These are phyloP conservation scores for Cryptophagus acutangulus DNA, from an alignment of 2,888 invertebrate genomes.

Conservation along the genomic window DNA sequence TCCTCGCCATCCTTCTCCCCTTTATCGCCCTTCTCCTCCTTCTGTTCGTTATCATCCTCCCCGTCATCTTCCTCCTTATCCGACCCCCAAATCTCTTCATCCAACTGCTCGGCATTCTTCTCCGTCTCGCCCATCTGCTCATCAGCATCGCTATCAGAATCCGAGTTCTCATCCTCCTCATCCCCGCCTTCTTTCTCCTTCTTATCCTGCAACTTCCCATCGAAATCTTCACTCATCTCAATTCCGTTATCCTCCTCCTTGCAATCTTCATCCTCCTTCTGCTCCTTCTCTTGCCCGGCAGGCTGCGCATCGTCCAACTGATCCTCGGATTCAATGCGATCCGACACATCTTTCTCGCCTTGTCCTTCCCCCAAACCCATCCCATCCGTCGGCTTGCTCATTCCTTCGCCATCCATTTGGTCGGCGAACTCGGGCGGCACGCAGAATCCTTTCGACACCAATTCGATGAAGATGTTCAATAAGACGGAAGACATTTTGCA, in stretches of 20 bases:
- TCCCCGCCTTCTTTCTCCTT: constrained; percentile 52
- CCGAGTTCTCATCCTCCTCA: constrained; percentile 57
- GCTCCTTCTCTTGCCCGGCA: constrained; percentile 67
- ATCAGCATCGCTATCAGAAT: constrained; percentile 77
- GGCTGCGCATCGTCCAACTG: constrained; percentile 87
- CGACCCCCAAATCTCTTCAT: constrained; percentile 78
- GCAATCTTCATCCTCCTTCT: constrained; percentile 66
- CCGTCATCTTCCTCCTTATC: constrained; percentile 72
- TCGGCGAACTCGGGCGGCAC: constrained; percentile 80
- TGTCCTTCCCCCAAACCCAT: constrained; percentile 91
- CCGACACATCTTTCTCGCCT: constrained; percentile 92
- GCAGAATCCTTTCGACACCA: constrained; percentile 84
- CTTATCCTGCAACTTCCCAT: constrained; percentile 68
- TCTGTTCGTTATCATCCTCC: constrained; percentile 54
- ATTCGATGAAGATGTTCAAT: constrained; percentile 77
- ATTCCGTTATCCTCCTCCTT: constrained; percentile 88
- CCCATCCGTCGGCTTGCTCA: constrained; percentile 56
- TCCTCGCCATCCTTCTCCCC: constrained; percentile 63
- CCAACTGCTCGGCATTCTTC: constrained; percentile 74
- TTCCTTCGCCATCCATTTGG: constrained; percentile 57
- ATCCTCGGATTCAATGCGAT: constrained; percentile 82
- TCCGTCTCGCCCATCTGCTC: constrained; percentile 97
- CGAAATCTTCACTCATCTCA: constrained; percentile 95
- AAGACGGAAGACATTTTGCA: constrained; percentile 81
- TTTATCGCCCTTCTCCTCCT: constrained; percentile 49